Percentiles rank a stretch among this genome's conserved stretches.
phyloP scores from a whole-genome alignment of 1,140 invertebrate genomes.

The Drosophila saltans region DNA sequence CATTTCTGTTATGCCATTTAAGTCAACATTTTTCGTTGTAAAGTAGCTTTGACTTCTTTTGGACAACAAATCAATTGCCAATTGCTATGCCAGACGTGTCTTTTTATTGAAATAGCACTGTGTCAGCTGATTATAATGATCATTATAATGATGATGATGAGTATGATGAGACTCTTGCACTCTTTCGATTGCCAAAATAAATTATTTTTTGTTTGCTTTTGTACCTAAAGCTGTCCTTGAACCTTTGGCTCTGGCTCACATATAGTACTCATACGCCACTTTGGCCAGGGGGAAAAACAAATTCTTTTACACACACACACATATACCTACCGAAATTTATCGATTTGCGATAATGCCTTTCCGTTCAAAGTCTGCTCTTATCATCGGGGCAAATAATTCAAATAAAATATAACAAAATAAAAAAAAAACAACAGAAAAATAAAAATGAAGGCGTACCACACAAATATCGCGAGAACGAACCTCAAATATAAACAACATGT shows the following conservation, averaged over 20 bases:
- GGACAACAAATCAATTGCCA: conserved; percentile 34
- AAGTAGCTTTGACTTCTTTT: conserved; percentile 33
- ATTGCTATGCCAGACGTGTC: conserved; percentile 43
- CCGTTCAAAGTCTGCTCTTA: conserved; percentile 55
- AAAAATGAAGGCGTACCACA: conserved; percentile 1
- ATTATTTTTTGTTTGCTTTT: conserved; percentile 13
- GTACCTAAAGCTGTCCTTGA: conserved; percentile 53
- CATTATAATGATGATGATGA: neutral
- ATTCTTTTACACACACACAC: neutral
- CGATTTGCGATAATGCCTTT: conserved; percentile 49
- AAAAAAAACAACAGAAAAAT: neutral
- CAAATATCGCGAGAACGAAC: conserved; percentile 32
- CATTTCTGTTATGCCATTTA: conserved; percentile 15
- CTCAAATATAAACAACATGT: conserved; percentile 70
- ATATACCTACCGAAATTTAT: conserved; percentile 35
- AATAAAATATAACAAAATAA: conserved; percentile 10
- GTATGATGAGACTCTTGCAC: conserved; percentile 46
- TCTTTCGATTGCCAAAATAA: conserved; percentile 33
- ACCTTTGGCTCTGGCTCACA: conserved; percentile 35
- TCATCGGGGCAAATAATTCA: conserved; percentile 11
- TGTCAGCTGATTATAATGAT: conserved; percentile 3
- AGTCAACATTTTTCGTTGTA: conserved; percentile 37
- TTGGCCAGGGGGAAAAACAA: conserved; percentile 25
- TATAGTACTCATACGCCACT: conserved; percentile 54
- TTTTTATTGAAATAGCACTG: conserved; percentile 3